Base-by-base conservation (phyloP, 2,797 vertebrate species). In the Setipinna tenuifilis region DNA sequence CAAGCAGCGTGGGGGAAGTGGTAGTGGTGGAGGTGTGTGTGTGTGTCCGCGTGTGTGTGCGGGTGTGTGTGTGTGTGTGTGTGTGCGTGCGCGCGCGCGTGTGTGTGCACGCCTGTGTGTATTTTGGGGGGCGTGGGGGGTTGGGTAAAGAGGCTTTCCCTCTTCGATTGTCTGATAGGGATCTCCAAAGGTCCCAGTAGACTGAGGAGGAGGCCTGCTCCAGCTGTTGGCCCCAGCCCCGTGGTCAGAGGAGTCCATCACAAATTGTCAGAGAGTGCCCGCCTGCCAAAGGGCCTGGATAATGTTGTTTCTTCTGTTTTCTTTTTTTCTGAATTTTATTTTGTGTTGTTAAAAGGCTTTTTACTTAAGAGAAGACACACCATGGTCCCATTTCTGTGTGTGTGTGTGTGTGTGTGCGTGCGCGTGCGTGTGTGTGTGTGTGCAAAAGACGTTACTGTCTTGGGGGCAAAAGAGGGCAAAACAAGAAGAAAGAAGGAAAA, bases 181-280 rank as follows among this genome's bases (percentile, higher is more conserved):
- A 89, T 88, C 88, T 75, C 80, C 81, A 80, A 81, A 88, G 87
- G 87, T 86, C 85, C 19, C 61, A 87, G 82, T 82, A 31, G 87
- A 85, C 41, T 82, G 28, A 0, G 14, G 68, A 75, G 28, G 23
- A 71, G 58, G 83, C 81, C 85, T 41, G 17, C 82, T 87, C 84
- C 86, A 81, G 85, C 88, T 86, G 85, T 85, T 14, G 23, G 46
- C 35, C 58, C 65, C 84, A 54, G 71, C 83, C 44, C 84, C 84
- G 57, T 86, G 50, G 23, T 44, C 83, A 12, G 58, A 46, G 31
- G 57, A 0, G 58, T 19, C 71, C 71, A 84, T 82, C 71, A 41
- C 50, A 65, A 46, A 83, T n/a, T 84, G 68, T 48, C 0, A 85
- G 78, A 61, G 50, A 57, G 14, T 68, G 21, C 21, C 81, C 28